Evolutionary conservation across 1,140 invertebrate genomes (phyloP), one percentile per base, ranked within the genome.

Genomic region (Telenomus remus): DNA sequence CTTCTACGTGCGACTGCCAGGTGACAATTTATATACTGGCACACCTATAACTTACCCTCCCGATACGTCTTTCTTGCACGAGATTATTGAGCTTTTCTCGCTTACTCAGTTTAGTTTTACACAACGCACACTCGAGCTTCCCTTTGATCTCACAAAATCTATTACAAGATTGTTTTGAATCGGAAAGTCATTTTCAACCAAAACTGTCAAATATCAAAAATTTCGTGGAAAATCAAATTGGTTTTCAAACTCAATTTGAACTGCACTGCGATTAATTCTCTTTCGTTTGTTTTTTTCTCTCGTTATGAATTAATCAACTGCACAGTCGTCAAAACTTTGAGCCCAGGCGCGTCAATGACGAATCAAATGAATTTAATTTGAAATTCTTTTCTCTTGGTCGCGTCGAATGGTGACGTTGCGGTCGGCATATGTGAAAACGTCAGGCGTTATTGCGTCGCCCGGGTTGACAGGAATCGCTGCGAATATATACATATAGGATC

Each of bases 21-120:
- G 83, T 84, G 84, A 85, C 85, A 85, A 86, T 85, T 86, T 85
- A 86, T 85, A 86, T 85, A 83, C 79, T 80, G 79, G 51, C 69
- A 80, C 82, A 82, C 78, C 79, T 82, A 84, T 84, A 84, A 85
- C 82, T 86, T 83, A 83, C 81, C 76, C 77, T 61, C 78, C 84
- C 85, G 82, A 86, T 86, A 85, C 75, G 79, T 85, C 84, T 86
- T 86, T 85, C 79, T 84, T 79, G 80, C 82, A 71, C 81, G 76
- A 63, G 65, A 71, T 73, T 75, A 71, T 78, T 74, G 70, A 71
- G 65, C 64, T 70, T 71, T 78, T 75, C 71, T 55, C 76, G 61
- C 71, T 75, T 78, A 60, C 50, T 69, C 51, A 44, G 61, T 66
- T 77, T 47, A 51, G 61, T 65, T 71, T 64, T 66, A 60, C 56